Evolutionary conservation across 37 sponge, comb jelly and placozoan genomes (phyloP).

Genomic region (Beroe ovata): DNA sequence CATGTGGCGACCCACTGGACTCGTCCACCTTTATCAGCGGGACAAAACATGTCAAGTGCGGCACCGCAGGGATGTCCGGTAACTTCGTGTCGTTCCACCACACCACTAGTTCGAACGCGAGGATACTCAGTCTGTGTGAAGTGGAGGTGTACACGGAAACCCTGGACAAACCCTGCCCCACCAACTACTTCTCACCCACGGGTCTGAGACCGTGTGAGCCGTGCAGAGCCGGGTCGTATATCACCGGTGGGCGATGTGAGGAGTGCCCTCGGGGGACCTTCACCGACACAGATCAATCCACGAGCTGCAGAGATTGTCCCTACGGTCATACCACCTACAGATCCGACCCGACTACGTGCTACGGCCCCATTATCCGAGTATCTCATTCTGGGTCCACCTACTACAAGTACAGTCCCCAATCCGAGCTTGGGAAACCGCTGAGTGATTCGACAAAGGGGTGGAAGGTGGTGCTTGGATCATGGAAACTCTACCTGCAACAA

Average conservation of each 20-base stretch:
- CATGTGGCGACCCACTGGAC: not conserved
- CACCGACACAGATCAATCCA: constrained; percentile 5
- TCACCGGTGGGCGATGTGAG: not conserved
- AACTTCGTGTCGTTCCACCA: constrained; percentile 18
- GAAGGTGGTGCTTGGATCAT: not conserved
- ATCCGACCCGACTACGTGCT: constrained; percentile 25
- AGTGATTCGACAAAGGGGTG: not conserved
- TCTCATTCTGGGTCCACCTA: no score
- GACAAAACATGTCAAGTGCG: constrained; percentile 31
- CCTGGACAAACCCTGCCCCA: constrained; percentile 22
- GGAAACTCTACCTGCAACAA: not conserved
- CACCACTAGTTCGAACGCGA: not conserved
- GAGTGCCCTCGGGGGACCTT: constrained; percentile 40
- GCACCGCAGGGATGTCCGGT: not conserved
- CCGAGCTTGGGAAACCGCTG: not conserved
- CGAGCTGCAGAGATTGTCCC: not conserved
- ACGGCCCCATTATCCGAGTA: constrained; percentile 22
- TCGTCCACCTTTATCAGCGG: not conserved
- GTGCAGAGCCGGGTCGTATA: constrained; percentile 35
- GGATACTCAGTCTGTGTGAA: constrained; percentile 33
- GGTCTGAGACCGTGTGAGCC: constrained; percentile 64
- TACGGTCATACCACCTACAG: constrained; percentile 56
- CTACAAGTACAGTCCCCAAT: not conserved
- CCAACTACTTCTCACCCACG: constrained; percentile 30
- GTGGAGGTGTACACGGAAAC: not conserved